Conservation (phyloP, 1,140 invertebrate genomes). For the Trichoplusia ni region DNA sequence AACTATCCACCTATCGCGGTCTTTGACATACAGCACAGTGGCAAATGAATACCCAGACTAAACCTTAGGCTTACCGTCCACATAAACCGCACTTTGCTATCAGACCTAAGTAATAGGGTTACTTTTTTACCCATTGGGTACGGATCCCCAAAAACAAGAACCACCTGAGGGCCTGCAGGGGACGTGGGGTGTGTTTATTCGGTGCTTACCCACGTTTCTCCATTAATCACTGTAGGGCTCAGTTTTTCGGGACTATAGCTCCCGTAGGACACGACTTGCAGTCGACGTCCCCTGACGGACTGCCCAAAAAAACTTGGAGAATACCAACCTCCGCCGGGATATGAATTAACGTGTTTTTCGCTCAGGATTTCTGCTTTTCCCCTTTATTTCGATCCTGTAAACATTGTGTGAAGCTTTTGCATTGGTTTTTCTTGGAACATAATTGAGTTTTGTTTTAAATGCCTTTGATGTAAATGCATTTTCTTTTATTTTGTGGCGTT, state of each 20-base stretch:
- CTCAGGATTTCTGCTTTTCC: not conserved
- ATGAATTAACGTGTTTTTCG: slow-evolving; percentile 43
- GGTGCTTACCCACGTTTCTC: slow-evolving; percentile 53
- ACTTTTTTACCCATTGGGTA: too few species aligned
- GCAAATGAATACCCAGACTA: too few species aligned
- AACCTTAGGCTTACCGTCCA: too few species aligned
- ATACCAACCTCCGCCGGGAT: slow-evolving; percentile 48
- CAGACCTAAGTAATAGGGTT: too few species aligned
- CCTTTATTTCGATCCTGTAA: slow-evolving; percentile 39
- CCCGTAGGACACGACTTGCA: slow-evolving; percentile 51
- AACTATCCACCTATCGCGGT: too few species aligned
- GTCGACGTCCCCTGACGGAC: slow-evolving; percentile 51
- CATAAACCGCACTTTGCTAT: too few species aligned
- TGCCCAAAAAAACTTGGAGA: slow-evolving; percentile 52
- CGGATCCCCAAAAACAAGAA: slow-evolving; percentile 50
- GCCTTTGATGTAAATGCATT: too few species aligned
- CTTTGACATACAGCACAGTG: too few species aligned
- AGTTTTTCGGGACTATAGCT: slow-evolving; percentile 66
- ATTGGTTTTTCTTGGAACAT: too few species aligned
- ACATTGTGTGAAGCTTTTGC: not conserved
- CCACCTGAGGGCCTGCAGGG: slow-evolving; percentile 59
- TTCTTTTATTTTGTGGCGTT: too few species aligned
- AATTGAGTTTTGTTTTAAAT: too few species aligned
- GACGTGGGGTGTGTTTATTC: slow-evolving; percentile 66
- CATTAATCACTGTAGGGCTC: slow-evolving; percentile 70